phyloP scores from a whole-genome alignment of 2,888 invertebrate species.

The Plutella xylostella region DNA sequence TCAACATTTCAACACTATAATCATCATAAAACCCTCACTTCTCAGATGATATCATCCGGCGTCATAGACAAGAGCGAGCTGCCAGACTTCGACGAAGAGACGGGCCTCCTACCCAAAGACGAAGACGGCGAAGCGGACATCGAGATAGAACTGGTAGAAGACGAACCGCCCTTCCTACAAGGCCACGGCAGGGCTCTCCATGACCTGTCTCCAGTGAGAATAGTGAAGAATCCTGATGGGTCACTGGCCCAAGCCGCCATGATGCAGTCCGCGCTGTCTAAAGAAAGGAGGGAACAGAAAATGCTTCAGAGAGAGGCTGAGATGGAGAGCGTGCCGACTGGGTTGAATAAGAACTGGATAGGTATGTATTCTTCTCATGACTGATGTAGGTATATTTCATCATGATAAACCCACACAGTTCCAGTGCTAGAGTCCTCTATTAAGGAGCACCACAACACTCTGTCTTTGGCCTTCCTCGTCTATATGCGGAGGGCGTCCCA shows the following conservation, averaged over 20 bases:
- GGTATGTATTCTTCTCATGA: no score
- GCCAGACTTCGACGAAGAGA: constrained; percentile 98
- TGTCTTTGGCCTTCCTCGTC: no score
- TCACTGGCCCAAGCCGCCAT: constrained; percentile 98
- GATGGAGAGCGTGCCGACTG: constrained; percentile 85
- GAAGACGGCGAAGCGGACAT: constrained; percentile 98
- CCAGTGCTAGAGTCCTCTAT: no score
- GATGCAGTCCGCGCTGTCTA: constrained; percentile 99
- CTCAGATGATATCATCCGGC: constrained; percentile 89
- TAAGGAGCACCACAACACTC: no score
- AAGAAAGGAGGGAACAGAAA: constrained; percentile 96
- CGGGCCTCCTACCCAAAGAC: constrained; percentile 90
- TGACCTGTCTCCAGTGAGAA: constrained; percentile 93
- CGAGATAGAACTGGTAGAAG: constrained; percentile 98
- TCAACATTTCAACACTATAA: no score
- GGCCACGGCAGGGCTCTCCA: constrained; percentile 93
- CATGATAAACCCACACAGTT: no score
- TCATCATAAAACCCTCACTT: constrained; percentile 4
- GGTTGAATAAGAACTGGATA: constrained; percentile 94
- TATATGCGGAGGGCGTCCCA: no score
- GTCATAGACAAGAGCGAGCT: constrained; percentile 93
- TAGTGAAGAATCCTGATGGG: constrained; percentile 99
- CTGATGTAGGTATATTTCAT: no score
- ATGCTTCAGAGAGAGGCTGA: constrained; percentile 94
- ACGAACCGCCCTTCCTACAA: constrained; percentile 96